Evolutionary conservation across 2,888 invertebrate species (phyloP).

Genomic region (Nomada goodeniana): DNA sequence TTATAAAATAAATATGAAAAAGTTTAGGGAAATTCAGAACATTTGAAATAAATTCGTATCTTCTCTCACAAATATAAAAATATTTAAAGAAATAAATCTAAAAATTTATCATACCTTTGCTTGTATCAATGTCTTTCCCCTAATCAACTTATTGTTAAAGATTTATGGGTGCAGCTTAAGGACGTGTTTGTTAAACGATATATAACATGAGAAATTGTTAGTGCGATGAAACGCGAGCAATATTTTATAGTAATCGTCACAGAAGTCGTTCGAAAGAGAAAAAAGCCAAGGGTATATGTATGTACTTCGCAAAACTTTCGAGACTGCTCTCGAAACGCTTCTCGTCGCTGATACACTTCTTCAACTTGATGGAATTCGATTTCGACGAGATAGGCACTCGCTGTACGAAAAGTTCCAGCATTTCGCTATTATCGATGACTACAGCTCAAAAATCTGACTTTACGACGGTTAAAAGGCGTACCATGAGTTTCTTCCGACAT

Average conservation of each 20-base stretch:
- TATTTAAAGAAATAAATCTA: no score
- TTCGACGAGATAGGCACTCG: constrained; percentile 51
- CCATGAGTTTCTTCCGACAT: constrained; percentile 28
- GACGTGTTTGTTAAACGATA: not conserved
- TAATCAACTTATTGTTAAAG: no score
- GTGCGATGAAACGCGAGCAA: not conserved
- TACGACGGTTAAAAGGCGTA: constrained; percentile 33
- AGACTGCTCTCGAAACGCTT: constrained; percentile 53
- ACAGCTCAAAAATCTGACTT: constrained; percentile 61
- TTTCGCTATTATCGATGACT: constrained; percentile 56
- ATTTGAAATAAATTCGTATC: no score
- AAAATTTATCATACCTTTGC: no score
- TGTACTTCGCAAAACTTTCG: constrained; percentile 52
- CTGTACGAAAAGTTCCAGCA: constrained; percentile 38
- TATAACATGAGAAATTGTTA: constrained; percentile 5
- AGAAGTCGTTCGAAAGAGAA: constrained; percentile 39
- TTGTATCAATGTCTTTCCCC: no score
- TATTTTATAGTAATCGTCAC: constrained; percentile 41
- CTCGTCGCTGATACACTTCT: constrained; percentile 62
- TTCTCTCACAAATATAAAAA: not conserved
- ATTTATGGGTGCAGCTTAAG: not conserved
- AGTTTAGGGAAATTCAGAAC: no score
- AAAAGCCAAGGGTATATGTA: constrained; percentile 41
- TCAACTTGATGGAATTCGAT: constrained; percentile 67
- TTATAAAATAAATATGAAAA: no score